A percentile compares a stretch with the other conserved stretches of the same genome.
Evolutionary conservation across 2,797 vertebrate species (phyloP).

Genomic region (Pipistrellus pipistrellus): DNA sequence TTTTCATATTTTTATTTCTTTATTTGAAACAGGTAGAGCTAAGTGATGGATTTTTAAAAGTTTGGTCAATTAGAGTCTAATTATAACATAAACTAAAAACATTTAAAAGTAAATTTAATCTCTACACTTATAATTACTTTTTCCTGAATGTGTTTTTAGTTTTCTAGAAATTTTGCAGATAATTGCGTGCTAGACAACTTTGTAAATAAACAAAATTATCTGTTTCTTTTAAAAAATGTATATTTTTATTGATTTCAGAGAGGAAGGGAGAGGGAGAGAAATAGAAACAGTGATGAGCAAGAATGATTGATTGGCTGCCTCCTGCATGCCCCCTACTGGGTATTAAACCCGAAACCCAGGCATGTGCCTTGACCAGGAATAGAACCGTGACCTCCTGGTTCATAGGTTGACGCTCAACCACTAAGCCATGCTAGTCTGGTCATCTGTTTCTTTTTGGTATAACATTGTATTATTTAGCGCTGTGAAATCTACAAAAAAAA

Average conservation of each 20-base stretch:
- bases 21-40: conserved; percentile 41
- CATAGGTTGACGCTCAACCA: no score
- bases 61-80: conserved; percentile 17
- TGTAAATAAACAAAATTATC: background rate
- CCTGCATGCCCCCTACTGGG: no score
- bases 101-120: conserved; percentile 19
- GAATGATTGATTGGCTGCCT: no score
- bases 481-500: background rate
- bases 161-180: conserved; percentile 43
- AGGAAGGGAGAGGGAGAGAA: no score
- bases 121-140: background rate
- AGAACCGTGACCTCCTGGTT: no score
- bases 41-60: conserved; percentile 18
- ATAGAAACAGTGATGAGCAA: no score
- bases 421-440: no score
- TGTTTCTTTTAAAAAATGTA: conserved; percentile 9
- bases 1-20: conserved; percentile 52
- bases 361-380: no score
- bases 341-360: no score
- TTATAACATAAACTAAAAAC: conserved; percentile 17
- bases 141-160: conserved; percentile 23
- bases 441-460: conserved; percentile 38
- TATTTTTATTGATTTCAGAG: no score
- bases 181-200: conserved; percentile 2
- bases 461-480: conserved; percentile 16